A percentile compares a stretch with the other conserved stretches of the same genome.
Evolutionary conservation across 2,888 invertebrate genomes (phyloP).

Genomic region (Phyto melanocephala): DNA sequence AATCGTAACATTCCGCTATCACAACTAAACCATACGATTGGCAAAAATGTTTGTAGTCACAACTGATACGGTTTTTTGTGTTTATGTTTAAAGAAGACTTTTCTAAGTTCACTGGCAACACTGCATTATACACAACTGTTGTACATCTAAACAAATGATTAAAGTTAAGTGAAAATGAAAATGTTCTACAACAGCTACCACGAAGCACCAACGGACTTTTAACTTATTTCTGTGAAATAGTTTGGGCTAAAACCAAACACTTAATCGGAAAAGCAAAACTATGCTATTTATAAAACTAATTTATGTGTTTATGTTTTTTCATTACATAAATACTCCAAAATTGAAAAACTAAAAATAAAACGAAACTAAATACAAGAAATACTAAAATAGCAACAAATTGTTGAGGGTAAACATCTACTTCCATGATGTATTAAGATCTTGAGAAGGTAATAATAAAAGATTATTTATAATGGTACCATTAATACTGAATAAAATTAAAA

Average conservation of each 20-base stretch:
- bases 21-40: too few species aligned
- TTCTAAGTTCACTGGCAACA: too few species aligned
- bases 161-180: not conserved
- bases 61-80: too few species aligned
- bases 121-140: not conserved
- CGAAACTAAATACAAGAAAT: not conserved
- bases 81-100: not conserved
- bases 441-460: not conserved
- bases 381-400: not conserved
- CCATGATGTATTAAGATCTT: not conserved
- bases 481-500: too few species aligned
- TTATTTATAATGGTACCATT: not conserved
- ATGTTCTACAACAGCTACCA: not conserved
- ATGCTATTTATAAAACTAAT: not conserved
- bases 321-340: not conserved
- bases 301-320: not conserved
- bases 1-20: too few species aligned
- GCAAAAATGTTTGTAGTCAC: too few species aligned
- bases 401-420: not conserved
- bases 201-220: not conserved
- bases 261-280: not conserved
- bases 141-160: not conserved
- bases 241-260: not conserved
- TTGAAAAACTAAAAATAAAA: not conserved
- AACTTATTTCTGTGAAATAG: not conserved